A percentile compares a stretch with the other conserved stretches of the same genome.
Conservation (phyloP, 2,797 vertebrate genomes). For the Tinamus major region DNA sequence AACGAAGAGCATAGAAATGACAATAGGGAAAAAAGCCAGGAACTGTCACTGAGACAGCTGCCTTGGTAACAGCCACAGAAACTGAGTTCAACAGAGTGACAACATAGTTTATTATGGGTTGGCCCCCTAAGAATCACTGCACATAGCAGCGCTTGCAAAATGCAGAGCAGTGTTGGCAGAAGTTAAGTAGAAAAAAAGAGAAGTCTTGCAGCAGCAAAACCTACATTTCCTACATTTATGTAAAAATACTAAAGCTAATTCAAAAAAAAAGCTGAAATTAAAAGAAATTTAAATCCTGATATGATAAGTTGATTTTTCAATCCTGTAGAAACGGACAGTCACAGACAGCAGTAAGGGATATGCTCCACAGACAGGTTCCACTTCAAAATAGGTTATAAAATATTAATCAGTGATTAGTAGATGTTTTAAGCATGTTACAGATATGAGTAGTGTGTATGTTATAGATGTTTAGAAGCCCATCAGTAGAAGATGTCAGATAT, state of each 20-base stretch:
- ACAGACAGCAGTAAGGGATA: not conserved
- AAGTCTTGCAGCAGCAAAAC: not conserved
- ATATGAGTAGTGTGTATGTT: constrained; percentile 72
- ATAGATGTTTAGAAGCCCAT: constrained; percentile 66
- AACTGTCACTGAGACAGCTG: not conserved
- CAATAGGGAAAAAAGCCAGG: not conserved
- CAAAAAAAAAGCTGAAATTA: not conserved
- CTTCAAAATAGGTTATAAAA: constrained; percentile 60
- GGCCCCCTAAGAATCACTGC: not conserved
- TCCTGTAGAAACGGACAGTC: not conserved
- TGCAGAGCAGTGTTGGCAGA: not conserved
- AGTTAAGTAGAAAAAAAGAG: not conserved
- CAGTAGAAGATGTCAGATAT: constrained; percentile 64
- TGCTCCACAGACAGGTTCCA: not conserved
- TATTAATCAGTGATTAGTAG: constrained; percentile 66
- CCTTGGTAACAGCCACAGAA: not conserved
- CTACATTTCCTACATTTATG: not conserved
- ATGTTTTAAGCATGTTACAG: constrained; percentile 68
- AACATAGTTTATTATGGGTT: not conserved
- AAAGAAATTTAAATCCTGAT: not conserved
- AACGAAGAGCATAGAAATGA: not conserved
- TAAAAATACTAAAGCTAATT: constrained; percentile 14
- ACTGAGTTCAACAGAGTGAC: not conserved
- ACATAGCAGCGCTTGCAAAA: not conserved
- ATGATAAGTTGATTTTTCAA: not conserved